phyloP scores from a whole-genome alignment of 2,888 invertebrate species.

The Drosophila multiciliata region DNA sequence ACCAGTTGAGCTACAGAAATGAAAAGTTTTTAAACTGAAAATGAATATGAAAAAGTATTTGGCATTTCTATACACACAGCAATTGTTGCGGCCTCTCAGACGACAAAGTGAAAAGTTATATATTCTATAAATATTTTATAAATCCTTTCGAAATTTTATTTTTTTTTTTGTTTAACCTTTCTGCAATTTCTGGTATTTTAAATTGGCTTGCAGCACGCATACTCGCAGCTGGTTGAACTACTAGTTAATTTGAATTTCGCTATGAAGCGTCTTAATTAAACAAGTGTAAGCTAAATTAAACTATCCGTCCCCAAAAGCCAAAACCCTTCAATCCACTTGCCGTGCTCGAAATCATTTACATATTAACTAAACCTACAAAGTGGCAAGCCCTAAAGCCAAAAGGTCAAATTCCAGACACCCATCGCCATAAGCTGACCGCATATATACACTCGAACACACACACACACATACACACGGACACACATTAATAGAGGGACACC shows the following conservation, averaged over 20 bases:
- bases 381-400: conserved; percentile 60
- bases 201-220: conserved; percentile 51
- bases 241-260: conserved; percentile 25
- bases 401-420: conserved; percentile 68
- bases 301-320: conserved; percentile 3
- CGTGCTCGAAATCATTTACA: conserved; percentile 64
- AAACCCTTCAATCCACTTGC: conserved; percentile 6
- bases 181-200: conserved; percentile 19
- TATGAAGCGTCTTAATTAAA: conserved; percentile 54
- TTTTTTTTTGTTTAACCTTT: conserved; percentile 2
- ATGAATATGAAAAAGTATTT: conserved; percentile 36
- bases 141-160: conserved; percentile 10
- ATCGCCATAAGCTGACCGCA: conserved; percentile 49
- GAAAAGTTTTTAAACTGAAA: background rate
- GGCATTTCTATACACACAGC: conserved; percentile 17
- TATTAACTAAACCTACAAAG: conserved; percentile 74
- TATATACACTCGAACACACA: conserved; percentile 31
- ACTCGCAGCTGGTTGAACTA: conserved; percentile 15
- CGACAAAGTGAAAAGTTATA: conserved; percentile 52
- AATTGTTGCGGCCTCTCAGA: conserved; percentile 10
- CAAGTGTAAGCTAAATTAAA: conserved; percentile 32
- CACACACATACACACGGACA: conserved; percentile 11
- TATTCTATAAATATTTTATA: conserved; percentile 67
- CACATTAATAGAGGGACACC: conserved; percentile 32
- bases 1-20: background rate